Base-by-base conservation (phyloP, 1,140 invertebrate species). In the Amphibalanus amphitrite region DNA sequence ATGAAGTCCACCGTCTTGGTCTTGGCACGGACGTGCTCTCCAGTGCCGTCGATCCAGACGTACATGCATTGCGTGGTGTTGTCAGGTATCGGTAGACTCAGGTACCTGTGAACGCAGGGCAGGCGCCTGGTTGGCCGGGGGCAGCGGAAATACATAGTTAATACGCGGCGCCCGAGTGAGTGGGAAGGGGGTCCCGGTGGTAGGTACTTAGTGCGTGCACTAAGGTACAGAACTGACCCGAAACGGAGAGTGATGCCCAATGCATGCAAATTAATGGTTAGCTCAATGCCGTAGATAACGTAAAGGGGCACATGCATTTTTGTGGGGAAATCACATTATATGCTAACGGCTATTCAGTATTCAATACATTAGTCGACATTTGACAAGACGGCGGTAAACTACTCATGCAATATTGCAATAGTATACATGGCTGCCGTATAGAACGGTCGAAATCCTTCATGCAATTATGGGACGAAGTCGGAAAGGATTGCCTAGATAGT, bases 1-100 rank as follows among this genome's bases (percentile, higher is more conserved):
- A 89, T 82, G 75, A 86, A 89, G 77, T 89, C 87, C 47, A 95
- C 77, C 0, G 94, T 97, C 73, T 89, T 85, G 25, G 93, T 93
- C 79, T 98, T 98, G 78, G 88, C 87, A 72, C 95, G 83, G 4
- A 97, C 78, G 73, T 89, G 85, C 80, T 97, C 92, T 0, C 92
- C 92, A 0, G 90, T 90, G 4, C 95, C 95, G 80, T 98, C 95
- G 73, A 98, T 93, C 95, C 95, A 98, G 59, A 98, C 86, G 81
- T 98, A 98, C 74, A 90, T 93, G 0, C 88, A 90, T 77, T 92
- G 88, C 40, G 91, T 84, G 77, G 85, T 85, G 72, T 91, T 85
- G 0, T 88, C 88, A 0, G 90, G 90, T 72, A 91, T 85, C 0
- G 88, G 88, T 67, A 95, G 81, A 69, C 85, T 83, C 76, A 92